Evolutionary conservation across 2,113 vertebrate genomes (phyloP), one percentile per base, ranked within the genome.

Genomic region (Mustelus asterias): DNA sequence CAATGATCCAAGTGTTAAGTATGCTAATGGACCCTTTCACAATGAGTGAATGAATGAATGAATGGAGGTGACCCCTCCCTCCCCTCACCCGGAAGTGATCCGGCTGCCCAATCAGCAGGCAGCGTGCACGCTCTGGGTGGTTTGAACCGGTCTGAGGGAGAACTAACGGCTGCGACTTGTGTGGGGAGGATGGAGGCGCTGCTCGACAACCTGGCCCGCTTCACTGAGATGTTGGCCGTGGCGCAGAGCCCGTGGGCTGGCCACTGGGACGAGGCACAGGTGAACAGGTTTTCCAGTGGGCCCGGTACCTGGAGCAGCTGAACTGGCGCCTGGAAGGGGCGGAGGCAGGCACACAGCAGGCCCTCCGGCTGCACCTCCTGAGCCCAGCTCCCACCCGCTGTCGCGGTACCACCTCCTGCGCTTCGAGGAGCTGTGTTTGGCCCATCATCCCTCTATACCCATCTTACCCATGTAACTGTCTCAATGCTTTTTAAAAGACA

Each of bases 261-360:
- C 54, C 96, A 96, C 44, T 99, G 99, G 99, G 98, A 98, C 37
- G 0, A 96, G 0, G 54, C 88, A 0, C 97, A 97, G 0, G 83
- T 98, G n/a, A 96, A 69, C 96, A 98, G 80, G 98, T 98, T 0
- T 97, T 99, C 3, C 96, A 97, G 80, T 99, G 99, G 99, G 97
- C 97, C 0, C 96, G 96, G 0, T 99, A 98, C 96, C 98, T 98
- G 96, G 98, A 98, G 60, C 98, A 97, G 0, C 58, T 99, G 3
- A 89, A 97, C 26, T 58, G 96, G 2, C 98, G 97, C 41, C 98
- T 98, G 95, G 72, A 76, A 33, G 72, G 72, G 72, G 96, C 97
- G 33, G 5, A 41, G 1, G 85, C 96, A 0, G 54, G 96, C 1
- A 96, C 98, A 0, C 97, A 98, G 78, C 92, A 67, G 0, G 95